Base-by-base conservation (phyloP, 2,888 invertebrate species). In the Marasmarcha lunaedactyla region DNA sequence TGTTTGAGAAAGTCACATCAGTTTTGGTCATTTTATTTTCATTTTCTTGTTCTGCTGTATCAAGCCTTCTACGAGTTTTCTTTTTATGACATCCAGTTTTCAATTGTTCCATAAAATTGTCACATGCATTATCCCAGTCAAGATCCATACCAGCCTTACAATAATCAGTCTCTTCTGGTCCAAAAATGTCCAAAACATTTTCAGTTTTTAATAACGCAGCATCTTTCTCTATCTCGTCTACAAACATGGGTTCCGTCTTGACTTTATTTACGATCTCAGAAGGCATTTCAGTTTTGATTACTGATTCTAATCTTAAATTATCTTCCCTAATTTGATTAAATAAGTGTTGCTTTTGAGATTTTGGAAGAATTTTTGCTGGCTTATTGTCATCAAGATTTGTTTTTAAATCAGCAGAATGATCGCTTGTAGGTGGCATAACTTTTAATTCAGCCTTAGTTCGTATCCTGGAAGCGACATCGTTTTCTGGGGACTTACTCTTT, bases 391-490 rank as follows among this genome's bases (percentile, higher is more conserved):
- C 41, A 35, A 44, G 26, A 39, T 42, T 44, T 35, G 49, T 50
- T 45, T 63, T 70, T 11, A 44, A 43, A 20, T 70, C 70, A 25
- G 51, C 15, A 55, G 67, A 71, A 44, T 44, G 58, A 42, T 78
- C 76, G 54, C 73, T 69, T 33, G 76, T 69, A n/a, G 77, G 73
- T 15, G 74, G 79, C 71, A 77, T 71, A 26, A 71, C 86, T 70
- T 94, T 95, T 33, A 94, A 73, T 71, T 94, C 94, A 1, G 92
- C 94, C 74, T 94, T 94, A 2, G 94, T 95, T 48, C 94, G 85
- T 56, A 94, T 94, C 57, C 93, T 85, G 9, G 92, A 89, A 30
- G 90, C 89, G 35, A 90, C 77, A 46, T 84, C 85, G 42, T 68
- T 73, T 63, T 84, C 84, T 14, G 77, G 73, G 30, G 74, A 71